phyloP scores from a whole-genome alignment of 2,797 vertebrate genomes.

The Brachyalestes nurse region DNA sequence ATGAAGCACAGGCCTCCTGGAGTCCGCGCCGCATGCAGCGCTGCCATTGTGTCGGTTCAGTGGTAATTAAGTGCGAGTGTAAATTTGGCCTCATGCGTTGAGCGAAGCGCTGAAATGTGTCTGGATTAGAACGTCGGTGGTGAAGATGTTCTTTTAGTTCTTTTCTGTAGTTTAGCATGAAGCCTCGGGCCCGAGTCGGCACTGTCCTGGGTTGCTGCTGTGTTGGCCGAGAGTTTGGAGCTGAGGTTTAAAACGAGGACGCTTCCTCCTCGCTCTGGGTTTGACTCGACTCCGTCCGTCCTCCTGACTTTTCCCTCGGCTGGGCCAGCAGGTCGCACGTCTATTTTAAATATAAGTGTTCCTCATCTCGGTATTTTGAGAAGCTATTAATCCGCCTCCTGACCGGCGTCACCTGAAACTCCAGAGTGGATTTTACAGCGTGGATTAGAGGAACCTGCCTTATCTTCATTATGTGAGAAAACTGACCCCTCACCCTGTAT shows the following conservation, averaged over 20 bases:
- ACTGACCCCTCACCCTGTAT: conserved; percentile 36
- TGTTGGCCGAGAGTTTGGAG: conserved; percentile 2
- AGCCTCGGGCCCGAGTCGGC: background rate
- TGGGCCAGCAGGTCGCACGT: conserved; percentile 36
- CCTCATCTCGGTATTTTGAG: conserved; percentile 42
- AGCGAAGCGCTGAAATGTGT: background rate
- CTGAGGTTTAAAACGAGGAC: background rate
- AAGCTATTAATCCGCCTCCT: conserved; percentile 51
- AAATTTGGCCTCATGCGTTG: conserved; percentile 9
- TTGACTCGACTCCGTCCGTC: background rate
- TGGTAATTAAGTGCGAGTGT: conserved; percentile 29
- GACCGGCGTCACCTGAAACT: conserved; percentile 33
- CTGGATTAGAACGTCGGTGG: background rate
- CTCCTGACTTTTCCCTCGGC: conserved; percentile 8
- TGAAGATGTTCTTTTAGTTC: background rate
- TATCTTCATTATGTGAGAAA: conserved; percentile 55
- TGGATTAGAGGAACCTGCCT: conserved; percentile 44
- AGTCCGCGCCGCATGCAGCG: background rate
- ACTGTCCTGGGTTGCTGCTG: conserved; percentile 19
- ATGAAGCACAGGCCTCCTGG: conserved; percentile 26
- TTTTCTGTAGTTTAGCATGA: background rate
- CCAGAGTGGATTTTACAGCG: conserved; percentile 48
- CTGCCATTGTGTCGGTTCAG: conserved; percentile 21
- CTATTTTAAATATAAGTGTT: conserved; percentile 41
- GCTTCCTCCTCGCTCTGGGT: background rate